Percentiles rank a stretch among this genome's conserved stretches.
Conservation (phyloP, 1,140 invertebrate genomes). For the Drosophila bifasciata region DNA sequence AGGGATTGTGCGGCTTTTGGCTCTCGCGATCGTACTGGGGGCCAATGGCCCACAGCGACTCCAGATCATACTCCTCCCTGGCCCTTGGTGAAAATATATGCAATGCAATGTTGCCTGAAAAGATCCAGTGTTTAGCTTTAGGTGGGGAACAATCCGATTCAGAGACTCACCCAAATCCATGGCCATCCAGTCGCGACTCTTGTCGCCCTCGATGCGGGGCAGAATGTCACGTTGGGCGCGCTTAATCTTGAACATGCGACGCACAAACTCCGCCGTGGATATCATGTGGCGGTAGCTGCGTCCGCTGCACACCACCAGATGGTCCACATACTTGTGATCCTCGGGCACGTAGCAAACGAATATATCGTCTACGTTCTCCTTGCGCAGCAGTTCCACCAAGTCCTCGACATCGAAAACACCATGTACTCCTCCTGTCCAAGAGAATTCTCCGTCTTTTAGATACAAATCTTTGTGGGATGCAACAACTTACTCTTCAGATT, state of each 20-base stretch:
- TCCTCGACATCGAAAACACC: conserved; percentile 96
- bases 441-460: not conserved
- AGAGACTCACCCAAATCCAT: conserved; percentile 91
- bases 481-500: conserved; percentile 85
- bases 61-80: conserved; percentile 92
- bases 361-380: conserved; percentile 92
- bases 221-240: conserved; percentile 87
- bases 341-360: conserved; percentile 91
- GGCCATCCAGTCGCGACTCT: conserved; percentile 92
- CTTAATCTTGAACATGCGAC: conserved; percentile 92
- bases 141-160: conserved; percentile 5
- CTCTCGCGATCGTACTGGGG: conserved; percentile 90
- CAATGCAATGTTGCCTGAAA: conserved; percentile 94
- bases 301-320: conserved; percentile 91
- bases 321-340: conserved; percentile 91
- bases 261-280: conserved; percentile 90
- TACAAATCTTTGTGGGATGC: not conserved
- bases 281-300: conserved; percentile 90
- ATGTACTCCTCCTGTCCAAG: conserved; percentile 88
- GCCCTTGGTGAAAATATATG: conserved; percentile 92
- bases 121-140: too few relatives aligned
- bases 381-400: conserved; percentile 89
- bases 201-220: conserved; percentile 91
- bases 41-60: conserved; percentile 95
- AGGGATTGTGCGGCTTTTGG: conserved; percentile 86